phyloP scores from a whole-genome alignment of 1,140 invertebrate genomes.

The Pseudomyrmex dendroicus region DNA sequence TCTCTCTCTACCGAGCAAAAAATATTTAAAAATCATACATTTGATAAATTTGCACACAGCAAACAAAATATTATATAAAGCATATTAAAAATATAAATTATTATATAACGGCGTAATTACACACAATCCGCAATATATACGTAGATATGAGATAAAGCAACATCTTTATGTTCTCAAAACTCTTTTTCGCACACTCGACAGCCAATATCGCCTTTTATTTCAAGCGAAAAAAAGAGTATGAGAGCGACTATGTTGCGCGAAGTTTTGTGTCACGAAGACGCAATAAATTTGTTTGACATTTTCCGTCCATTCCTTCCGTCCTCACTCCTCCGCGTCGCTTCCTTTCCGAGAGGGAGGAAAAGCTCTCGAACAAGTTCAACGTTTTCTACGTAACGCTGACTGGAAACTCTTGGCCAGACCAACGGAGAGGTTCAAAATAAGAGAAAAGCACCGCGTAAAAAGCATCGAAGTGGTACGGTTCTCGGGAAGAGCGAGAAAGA shows the following conservation, averaged over 20 bases:
- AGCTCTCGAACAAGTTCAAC: slow-evolving; percentile 76
- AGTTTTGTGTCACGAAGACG: slow-evolving; percentile 24
- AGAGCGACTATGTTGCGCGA: background rate
- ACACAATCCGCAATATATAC: too few relatives aligned
- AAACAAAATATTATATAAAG: background rate
- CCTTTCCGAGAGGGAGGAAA: slow-evolving; percentile 65
- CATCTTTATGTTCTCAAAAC: background rate
- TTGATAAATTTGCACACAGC: slow-evolving; percentile 7
- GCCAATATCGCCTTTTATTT: slow-evolving; percentile 10
- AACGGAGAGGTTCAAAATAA: slow-evolving; percentile 76
- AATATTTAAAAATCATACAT: slow-evolving; percentile 16
- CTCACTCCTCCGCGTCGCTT: slow-evolving; percentile 29
- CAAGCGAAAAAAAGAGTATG: background rate
- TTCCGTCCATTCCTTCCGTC: slow-evolving; percentile 48
- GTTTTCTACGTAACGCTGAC: slow-evolving; percentile 77
- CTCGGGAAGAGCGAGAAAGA: slow-evolving; percentile 40
- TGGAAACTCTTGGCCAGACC: slow-evolving; percentile 77
- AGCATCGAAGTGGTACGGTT: slow-evolving; percentile 73
- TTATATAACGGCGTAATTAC: background rate
- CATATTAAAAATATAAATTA: background rate
- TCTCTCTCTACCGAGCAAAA: slow-evolving; percentile 17
- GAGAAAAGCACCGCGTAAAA: slow-evolving; percentile 76
- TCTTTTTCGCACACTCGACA: background rate
- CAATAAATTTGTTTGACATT: slow-evolving; percentile 60
- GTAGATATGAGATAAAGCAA: too few relatives aligned